Percentiles rank a stretch among this genome's conserved stretches.
phyloP scores from a whole-genome alignment of 2,113 vertebrate genomes.

The Chlamydotis undulata region DNA sequence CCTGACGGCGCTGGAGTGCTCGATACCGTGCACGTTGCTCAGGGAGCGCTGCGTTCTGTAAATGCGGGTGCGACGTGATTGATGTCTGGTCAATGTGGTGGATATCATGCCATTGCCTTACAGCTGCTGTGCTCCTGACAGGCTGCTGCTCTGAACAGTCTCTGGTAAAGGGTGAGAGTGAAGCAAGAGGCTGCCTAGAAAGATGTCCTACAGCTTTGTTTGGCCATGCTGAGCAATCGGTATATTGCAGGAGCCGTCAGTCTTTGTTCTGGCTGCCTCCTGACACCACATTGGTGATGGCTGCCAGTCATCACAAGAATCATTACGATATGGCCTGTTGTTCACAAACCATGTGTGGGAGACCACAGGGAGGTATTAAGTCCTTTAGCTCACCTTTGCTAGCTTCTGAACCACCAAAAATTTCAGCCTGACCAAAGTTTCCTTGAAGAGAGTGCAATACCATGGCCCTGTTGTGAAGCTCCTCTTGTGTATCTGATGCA shows the following conservation, averaged over 20 bases:
- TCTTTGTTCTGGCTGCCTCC: neutral
- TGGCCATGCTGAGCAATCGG: neutral
- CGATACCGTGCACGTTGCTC: rapidly evolving
- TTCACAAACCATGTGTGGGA: neutral
- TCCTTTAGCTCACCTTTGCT: neutral
- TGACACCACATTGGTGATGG: neutral
- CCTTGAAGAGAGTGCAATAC: neutral
- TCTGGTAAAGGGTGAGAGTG: neutral
- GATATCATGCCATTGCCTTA: neutral
- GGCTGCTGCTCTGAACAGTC: neutral
- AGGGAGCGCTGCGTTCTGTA: neutral
- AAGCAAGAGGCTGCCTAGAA: neutral
- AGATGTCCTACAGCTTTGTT: neutral
- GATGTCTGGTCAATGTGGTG: neutral
- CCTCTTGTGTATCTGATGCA: neutral
- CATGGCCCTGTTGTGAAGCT: neutral
- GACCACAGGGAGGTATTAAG: neutral
- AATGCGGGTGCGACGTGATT: rapidly evolving
- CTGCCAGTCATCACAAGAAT: neutral
- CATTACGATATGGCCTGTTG: rapidly evolving
- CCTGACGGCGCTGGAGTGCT: neutral
- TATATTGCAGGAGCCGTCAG: neutral
- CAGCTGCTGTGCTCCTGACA: neutral
- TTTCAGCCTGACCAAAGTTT: neutral
- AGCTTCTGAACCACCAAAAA: neutral